Evolutionary conservation across 1,140 invertebrate species (phyloP), one percentile per base, ranked within the genome.

Genomic region (Battus philenor): DNA sequence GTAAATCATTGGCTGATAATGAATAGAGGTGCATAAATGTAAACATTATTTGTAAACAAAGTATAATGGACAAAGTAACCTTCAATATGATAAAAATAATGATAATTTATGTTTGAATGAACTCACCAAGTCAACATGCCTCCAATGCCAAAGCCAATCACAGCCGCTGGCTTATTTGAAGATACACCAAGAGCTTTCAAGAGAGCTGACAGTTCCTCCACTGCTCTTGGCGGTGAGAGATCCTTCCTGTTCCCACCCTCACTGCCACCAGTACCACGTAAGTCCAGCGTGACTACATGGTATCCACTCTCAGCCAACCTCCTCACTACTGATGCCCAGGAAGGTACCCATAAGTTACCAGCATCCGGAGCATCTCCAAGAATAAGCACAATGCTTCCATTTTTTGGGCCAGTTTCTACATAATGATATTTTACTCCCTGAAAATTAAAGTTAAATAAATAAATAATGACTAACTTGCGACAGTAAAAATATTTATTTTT

Each of bases 361-460:
- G 61, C 55, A 7, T 81, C 77, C n/a, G 80, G 80, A 7, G 80
- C 77, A 52, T 84, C 76, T 4, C 74, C 67, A 2, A 84, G 57
- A 9, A 84, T 69, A 4, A 84, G 44, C 0, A 81, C 55, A 18
- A 63, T 47, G 26, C 68, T 59, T 1, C 77, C 77, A 15, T 47
- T 41, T 41, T 73, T 73, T 18, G 76, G 74, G 0, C 80, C 80
- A 3, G 74, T 75, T 55, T 78, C 68, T 12, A 80, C 70, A 54
- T 84, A 84, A 39, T 84, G 80, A 32, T 84, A 84, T 65, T 84
- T 84, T 7, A 81, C 77, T 10, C 72, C 80, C 80, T 84, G 54
- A 13, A 77, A 76, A 32, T 30, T 27, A 6, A 6, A 27, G 4
- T 24, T n/a, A n/a, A n/a, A 13, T 2, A 10, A 39, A 33, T 29